These are phyloP conservation scores for Spondyliosoma cantharus DNA, from an alignment of 2,797 vertebrate species.

Conservation along the genomic window DNA sequence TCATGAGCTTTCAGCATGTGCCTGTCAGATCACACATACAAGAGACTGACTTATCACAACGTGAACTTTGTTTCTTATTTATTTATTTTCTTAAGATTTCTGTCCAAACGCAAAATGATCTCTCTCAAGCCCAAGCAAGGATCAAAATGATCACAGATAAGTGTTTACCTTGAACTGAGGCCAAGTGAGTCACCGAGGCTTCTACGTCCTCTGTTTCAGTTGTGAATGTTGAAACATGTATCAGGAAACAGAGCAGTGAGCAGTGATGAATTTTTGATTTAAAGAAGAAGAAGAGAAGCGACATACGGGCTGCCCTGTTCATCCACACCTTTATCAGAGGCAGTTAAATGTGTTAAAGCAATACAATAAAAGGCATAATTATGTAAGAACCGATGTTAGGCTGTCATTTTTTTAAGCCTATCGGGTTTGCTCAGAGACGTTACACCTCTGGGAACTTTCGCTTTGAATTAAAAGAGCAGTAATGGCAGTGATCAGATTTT, in stretches of 20 bases:
- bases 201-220: neutral
- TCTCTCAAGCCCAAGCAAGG: constrained; percentile 16
- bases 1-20: neutral
- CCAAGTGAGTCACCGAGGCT: constrained; percentile 18
- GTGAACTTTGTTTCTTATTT: constrained; percentile 45
- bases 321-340: neutral
- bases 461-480: neutral
- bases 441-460: neutral
- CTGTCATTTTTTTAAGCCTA: neutral
- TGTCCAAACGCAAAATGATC: neutral
- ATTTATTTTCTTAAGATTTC: constrained; percentile 25
- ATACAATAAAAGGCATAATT: neutral
- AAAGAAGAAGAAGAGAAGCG: neutral
- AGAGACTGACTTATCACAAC: constrained; percentile 24
- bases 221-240: neutral
- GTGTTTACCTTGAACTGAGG: constrained; percentile 16
- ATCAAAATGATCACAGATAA: constrained; percentile 16
- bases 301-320: neutral
- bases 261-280: neutral
- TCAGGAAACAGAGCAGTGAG: neutral
- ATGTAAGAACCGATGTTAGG: neutral
- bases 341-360: neutral
- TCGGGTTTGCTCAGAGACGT: neutral
- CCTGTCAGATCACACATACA: constrained; percentile 48
- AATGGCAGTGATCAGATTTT: too few species aligned